Evolutionary conservation across 1,140 invertebrate species (phyloP).

Genomic region (Gonioctena quinquepunctata): DNA sequence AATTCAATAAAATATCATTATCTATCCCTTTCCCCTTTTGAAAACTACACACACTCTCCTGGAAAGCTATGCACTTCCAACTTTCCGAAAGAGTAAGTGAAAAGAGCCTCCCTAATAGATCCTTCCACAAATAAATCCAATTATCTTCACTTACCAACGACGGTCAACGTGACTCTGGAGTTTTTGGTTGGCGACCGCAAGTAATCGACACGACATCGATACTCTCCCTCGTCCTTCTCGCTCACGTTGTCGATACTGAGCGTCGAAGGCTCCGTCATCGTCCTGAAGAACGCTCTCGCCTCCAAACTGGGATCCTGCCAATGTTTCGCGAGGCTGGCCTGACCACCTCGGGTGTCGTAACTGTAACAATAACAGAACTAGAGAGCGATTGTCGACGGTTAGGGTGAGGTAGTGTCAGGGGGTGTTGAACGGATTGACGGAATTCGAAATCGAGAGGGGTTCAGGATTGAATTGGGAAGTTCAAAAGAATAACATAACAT

Average conservation of each 20-base stretch:
- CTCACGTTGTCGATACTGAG: conserved; percentile 67
- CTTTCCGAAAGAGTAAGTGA: too few species aligned
- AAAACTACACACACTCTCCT: background rate
- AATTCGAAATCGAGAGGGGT: too few species aligned
- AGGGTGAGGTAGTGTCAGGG: background rate
- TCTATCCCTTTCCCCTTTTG: too few species aligned
- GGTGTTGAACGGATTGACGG: background rate
- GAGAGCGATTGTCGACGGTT: background rate
- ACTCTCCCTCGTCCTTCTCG: conserved; percentile 67
- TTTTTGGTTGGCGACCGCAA: conserved; percentile 71
- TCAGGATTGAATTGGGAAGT: too few species aligned
- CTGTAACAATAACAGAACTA: conserved; percentile 55
- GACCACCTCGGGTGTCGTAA: conserved; percentile 63
- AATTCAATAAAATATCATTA: too few species aligned
- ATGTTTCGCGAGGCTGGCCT: conserved; percentile 59
- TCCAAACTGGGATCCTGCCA: conserved; percentile 63
- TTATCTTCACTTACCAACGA: conserved; percentile 66
- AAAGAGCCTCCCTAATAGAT: too few species aligned
- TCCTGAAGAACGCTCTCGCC: conserved; percentile 62
- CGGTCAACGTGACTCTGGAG: conserved; percentile 67
- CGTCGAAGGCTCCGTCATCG: conserved; percentile 63
- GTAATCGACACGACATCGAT: conserved; percentile 73
- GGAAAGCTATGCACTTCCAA: too few species aligned
- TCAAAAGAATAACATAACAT: too few species aligned
- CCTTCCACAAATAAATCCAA: background rate